Evolutionary conservation across 2,797 vertebrate species (phyloP).

Genomic region (Potorous gilbertii): DNA sequence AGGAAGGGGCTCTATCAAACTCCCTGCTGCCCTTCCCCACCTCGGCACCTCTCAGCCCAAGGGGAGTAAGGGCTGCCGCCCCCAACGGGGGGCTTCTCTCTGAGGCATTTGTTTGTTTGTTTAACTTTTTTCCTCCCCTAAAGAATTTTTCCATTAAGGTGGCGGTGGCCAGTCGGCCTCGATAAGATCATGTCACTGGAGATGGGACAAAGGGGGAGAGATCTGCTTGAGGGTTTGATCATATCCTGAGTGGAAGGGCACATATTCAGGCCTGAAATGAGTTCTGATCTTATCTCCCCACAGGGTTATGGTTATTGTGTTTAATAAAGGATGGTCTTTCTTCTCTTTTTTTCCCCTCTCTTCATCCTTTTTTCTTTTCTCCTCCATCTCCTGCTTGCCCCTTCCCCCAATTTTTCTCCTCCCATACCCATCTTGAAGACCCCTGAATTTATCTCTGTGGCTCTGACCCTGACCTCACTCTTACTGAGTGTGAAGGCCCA

Average conservation of each 20-base stretch:
- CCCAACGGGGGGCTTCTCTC: not conserved
- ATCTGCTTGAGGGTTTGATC: constrained; percentile 66
- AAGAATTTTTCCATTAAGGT: constrained; percentile 62
- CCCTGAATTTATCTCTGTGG: not conserved
- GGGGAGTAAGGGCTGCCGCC: accelerated
- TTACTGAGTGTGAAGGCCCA: not conserved
- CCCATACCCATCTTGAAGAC: not conserved
- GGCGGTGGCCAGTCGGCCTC: not conserved
- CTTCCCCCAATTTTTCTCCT: not conserved
- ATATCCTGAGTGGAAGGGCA: constrained; percentile 76
- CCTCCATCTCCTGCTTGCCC: not conserved
- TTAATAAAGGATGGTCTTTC: not conserved
- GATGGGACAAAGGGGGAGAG: constrained; percentile 74
- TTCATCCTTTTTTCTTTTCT: not conserved
- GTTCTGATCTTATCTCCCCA: constrained; percentile 67
- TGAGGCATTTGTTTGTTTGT: constrained; percentile 56
- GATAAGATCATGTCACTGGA: constrained; percentile 70
- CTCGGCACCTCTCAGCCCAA: not conserved
- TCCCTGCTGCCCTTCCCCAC: not conserved
- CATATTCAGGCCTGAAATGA: constrained; percentile 57
- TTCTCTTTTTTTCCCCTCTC: not conserved
- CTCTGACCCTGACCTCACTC: not conserved
- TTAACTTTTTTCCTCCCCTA: constrained; percentile 54
- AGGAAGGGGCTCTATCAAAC: not conserved
- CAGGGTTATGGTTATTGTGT: constrained; percentile 55